Evolutionary conservation across 2,797 vertebrate species (phyloP).

Genomic region (Hydrolagus colliei): DNA sequence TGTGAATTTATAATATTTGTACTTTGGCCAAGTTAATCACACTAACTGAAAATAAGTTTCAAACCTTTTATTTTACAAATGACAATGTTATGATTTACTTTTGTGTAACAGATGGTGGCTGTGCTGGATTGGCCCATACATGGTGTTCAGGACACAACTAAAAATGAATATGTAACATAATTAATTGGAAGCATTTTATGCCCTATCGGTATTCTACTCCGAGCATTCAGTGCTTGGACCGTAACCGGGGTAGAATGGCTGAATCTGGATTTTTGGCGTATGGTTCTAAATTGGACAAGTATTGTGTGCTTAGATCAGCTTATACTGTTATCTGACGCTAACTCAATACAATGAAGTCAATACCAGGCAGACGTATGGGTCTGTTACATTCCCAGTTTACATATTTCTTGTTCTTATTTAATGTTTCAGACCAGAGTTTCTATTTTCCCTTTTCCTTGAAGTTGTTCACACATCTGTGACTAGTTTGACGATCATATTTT

Average conservation of each 20-base stretch:
- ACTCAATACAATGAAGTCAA: neutral
- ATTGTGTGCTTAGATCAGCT: neutral
- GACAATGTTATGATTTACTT: neutral
- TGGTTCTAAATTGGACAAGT: neutral
- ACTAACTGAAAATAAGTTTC: neutral
- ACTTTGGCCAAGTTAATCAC: neutral
- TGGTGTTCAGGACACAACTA: neutral
- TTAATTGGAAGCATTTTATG: neutral
- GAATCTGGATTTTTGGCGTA: neutral
- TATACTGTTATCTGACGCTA: neutral
- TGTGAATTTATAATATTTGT: neutral
- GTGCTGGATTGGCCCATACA: neutral
- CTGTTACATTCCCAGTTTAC: neutral
- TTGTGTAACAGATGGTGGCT: neutral
- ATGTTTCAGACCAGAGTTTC: neutral
- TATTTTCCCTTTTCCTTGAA: neutral
- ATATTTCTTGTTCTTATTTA: fast-evolving
- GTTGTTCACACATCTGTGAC: constrained; percentile 13
- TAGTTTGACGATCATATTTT: constrained; percentile 37
- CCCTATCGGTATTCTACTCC: neutral
- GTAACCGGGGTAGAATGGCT: neutral
- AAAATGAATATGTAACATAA: too few relatives aligned
- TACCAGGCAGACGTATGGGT: neutral
- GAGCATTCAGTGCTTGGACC: neutral
- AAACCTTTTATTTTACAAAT: neutral